Conservation (phyloP, 2,113 vertebrate species). For the Anoplopoma fimbria region DNA sequence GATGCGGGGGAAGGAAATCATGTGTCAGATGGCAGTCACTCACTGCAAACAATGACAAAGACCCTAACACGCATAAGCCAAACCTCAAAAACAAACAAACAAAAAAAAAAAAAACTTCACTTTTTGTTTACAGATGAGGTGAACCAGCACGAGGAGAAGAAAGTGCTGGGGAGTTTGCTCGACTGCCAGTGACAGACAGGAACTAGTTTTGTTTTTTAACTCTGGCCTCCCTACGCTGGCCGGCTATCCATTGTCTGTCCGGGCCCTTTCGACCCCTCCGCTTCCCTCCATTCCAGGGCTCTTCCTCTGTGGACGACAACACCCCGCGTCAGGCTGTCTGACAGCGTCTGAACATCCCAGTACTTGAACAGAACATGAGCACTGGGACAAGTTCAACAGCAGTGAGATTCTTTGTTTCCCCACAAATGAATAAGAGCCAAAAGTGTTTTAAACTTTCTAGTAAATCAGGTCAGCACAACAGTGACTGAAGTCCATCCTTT, state of each 20-base stretch:
- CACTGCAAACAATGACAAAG: slow-evolving; percentile 44
- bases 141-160: slow-evolving; percentile 44
- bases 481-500: neutral
- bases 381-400: neutral
- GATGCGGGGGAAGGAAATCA: slow-evolving; percentile 67
- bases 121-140: slow-evolving; percentile 43
- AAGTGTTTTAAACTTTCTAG: neutral
- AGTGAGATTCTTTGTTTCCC: neutral
- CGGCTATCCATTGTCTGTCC: slow-evolving; percentile 72
- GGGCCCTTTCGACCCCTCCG: slow-evolving; percentile 72
- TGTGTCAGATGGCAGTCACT: slow-evolving; percentile 57
- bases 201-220: slow-evolving; percentile 68
- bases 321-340: slow-evolving; percentile 80
- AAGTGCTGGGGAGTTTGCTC: slow-evolving; percentile 47
- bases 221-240: slow-evolving; percentile 49
- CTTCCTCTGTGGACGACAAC: slow-evolving; percentile 82
- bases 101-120: slow-evolving; percentile 12
- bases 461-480: neutral
- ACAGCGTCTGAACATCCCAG: slow-evolving; percentile 67
- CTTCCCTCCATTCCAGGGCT: slow-evolving; percentile 81
- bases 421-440: neutral
- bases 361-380: slow-evolving; percentile 8
- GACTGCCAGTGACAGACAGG: slow-evolving; percentile 57
- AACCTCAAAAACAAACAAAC: neutral
- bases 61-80: neutral